Base-by-base conservation (phyloP, 2,888 invertebrate species). In the Euphydryas editha region DNA sequence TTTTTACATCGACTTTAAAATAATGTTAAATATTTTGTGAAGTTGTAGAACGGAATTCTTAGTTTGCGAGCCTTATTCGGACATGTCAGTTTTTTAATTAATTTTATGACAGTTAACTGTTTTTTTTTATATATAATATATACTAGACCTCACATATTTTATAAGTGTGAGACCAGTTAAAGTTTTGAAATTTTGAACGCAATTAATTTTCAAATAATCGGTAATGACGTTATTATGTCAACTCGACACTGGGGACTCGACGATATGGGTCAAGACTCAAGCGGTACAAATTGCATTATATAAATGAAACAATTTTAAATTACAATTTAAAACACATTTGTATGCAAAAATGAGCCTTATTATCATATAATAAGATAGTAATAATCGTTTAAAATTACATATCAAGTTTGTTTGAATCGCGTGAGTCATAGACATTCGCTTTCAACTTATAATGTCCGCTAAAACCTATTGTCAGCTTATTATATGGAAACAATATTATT, bases 251-350 rank as follows among this genome's bases (percentile, higher is more conserved):
- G 78, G 78, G 78, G 78, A 76, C 76, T 70, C 71, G 69, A 75
- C 75, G 79, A 85, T 83, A 80, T 85, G 80, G 87, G 87, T 87
- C 87, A n/a, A n/a, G n/a, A n/a, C n/a, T n/a, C n/a, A 86, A 84
- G 80, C 77, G 78, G 71, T 80, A 86, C 85, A 78, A 86, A 85
- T 84, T 86, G 83, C 81, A 85, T 83, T 84, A 82, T 80, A 75
- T 78, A 76, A 68, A 76, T 74, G 73, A 69, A 62, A 73, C 54
- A n/a, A 54, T 3, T 10, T 18, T 36, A 54, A 54, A 36, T 30
- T 36, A 36, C 17, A 10, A 36, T 11, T 36, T 36, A 6, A 21
- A 54, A 36, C 4, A 4, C 8, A 54, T 36, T 54, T 2, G 17
- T 7, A n/a, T 30, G 30, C 54, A 36, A 54, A 36, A 36, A 4